Percentiles rank a stretch among this genome's conserved stretches.
Evolutionary conservation across 2,888 invertebrate genomes (phyloP).

Genomic region (Phaedon cochleariae): DNA sequence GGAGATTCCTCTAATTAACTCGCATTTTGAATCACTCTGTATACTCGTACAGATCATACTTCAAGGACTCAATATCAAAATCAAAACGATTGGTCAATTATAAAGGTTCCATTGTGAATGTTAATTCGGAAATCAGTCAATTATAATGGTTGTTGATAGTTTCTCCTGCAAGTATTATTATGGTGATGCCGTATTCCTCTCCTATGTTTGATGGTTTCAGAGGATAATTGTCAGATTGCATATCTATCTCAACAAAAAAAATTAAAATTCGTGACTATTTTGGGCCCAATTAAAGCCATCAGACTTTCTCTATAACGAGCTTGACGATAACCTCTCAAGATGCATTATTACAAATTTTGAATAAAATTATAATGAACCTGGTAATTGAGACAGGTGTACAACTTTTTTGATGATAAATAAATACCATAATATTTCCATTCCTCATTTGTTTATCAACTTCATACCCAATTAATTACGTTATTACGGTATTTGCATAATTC

Average conservation of each 20-base stretch:
- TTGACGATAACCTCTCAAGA: background rate
- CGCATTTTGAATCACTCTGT: no score
- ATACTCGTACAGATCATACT: no score
- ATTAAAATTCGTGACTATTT: background rate
- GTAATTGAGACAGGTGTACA: constrained; percentile 18
- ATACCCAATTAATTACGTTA: constrained; percentile 22
- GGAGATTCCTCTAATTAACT: no score
- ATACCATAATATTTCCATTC: constrained; percentile 6
- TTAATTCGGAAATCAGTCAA: no score
- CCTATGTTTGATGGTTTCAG: constrained; percentile 24
- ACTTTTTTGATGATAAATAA: constrained; percentile 16
- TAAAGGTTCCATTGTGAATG: no score
- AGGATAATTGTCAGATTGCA: background rate
- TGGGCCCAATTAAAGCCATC: background rate
- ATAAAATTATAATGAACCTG: constrained; percentile 18
- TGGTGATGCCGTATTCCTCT: constrained; percentile 35
- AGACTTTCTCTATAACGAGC: constrained; percentile 19
- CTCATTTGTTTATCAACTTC: constrained; percentile 20
- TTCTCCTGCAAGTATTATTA: constrained; percentile 8
- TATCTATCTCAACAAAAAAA: background rate
- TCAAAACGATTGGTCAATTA: no score
- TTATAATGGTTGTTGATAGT: no score
- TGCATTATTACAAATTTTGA: constrained; percentile 11
- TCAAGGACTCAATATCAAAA: no score
- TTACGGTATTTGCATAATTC: constrained; percentile 25